Evolutionary conservation across 2,113 vertebrate species (phyloP).

Genomic region (Corydoras sp.): DNA sequence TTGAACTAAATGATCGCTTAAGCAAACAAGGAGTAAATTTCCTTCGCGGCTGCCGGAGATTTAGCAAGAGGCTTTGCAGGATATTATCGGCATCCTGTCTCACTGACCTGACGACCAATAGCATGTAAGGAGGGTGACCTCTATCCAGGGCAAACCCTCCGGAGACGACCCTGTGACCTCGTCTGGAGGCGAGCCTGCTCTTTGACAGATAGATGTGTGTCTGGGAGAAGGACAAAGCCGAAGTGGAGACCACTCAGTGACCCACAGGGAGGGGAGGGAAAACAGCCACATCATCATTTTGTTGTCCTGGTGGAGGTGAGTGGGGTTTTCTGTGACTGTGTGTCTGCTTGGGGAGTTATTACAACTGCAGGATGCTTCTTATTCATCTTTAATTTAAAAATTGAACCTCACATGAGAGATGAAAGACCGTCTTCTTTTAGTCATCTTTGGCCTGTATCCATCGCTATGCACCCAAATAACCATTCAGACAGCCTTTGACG

Average conservation of each 20-base stretch:
- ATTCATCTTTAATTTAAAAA: too few species aligned
- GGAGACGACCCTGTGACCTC: slow-evolving; percentile 58
- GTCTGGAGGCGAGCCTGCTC: slow-evolving; percentile 43
- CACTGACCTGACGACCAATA: slow-evolving; percentile 62
- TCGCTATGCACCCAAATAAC: too few species aligned
- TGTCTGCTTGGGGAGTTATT: too few species aligned
- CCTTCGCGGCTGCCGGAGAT: background rate
- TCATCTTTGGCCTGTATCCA: too few species aligned
- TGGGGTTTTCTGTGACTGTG: too few species aligned
- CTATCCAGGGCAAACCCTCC: slow-evolving; percentile 50
- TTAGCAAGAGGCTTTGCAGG: slow-evolving; percentile 55
- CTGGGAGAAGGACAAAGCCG: background rate
- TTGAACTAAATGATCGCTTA: slow-evolving; percentile 10
- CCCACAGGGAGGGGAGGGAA: too few species aligned
- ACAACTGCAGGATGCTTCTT: too few species aligned
- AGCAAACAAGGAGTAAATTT: background rate
- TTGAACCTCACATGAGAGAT: too few species aligned
- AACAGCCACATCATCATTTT: too few species aligned
- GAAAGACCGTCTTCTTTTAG: too few species aligned
- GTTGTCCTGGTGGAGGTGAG: too few species aligned
- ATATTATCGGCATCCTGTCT: slow-evolving; percentile 69
- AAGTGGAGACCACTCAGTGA: too few species aligned
- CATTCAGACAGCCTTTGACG: background rate
- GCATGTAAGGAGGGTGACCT: slow-evolving; percentile 60
- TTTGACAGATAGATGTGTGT: slow-evolving; percentile 26